Evolutionary conservation across 1,140 invertebrate genomes (phyloP), one percentile per base, ranked within the genome.

Genomic region (Drosophila watanabei): DNA sequence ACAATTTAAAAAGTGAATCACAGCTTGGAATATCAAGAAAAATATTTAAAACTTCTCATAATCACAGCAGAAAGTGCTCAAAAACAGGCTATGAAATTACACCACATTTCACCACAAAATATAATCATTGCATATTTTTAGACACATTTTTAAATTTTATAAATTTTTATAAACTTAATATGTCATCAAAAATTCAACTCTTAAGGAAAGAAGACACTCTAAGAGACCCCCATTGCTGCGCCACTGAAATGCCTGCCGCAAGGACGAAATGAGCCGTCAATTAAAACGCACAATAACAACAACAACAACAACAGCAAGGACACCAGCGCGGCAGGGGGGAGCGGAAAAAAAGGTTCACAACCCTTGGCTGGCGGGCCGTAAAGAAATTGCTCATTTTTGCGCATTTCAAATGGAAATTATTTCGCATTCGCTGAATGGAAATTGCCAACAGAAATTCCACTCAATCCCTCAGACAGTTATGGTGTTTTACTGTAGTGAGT

Each of bases 381-480:
- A 80, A 75, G 77, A 73, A 80, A 84, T 81, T 81, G 85, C 85
- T 85, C 85, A 88, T 89, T 88, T 89, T 82, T 88, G 85, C 81
- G 80, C 81, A 89, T 81, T 87, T 82, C 64, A 45, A 75, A 84
- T 80, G 81, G 57, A 84, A 83, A 84, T 85, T 71, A 75, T 79
- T 80, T 66, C 39, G 37, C 54, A 16, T 46, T 62, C 54, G 73
- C 43, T 62, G 68, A 57, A 62, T 75, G 52, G 28, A 52, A 60
- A 57, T 48, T 64, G 35, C 41, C 49, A 48, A 14, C 69, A 24
- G 33, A n/a, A 41, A 58, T 58, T 68, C 63, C 66, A 62, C 49
- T 75, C 63, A 63, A 54, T 70, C 70, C 58, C 63, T 33, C 84
- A 80, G 84, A 88, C 84, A 80, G 76, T 88, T 88, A 88, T 88